phyloP scores from a whole-genome alignment of 2,888 invertebrate genomes.

The Xestoiulus laeticollis region DNA sequence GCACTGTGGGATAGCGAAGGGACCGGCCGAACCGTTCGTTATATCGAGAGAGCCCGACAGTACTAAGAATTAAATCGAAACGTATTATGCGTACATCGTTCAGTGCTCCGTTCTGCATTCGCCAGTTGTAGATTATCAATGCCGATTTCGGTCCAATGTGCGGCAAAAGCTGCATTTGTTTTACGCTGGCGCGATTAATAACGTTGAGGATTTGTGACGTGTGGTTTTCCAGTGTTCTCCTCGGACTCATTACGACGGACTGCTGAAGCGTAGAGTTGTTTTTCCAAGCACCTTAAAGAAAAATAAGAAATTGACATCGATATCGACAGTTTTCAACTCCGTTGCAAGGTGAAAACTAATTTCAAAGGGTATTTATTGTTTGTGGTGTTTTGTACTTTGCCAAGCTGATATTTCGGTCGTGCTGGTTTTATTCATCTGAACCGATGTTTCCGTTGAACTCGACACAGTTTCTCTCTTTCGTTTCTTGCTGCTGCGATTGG shows the following conservation, averaged over 20 bases:
- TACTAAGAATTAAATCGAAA: background rate
- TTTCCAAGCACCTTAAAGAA: background rate
- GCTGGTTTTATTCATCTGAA: background rate
- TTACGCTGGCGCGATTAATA: background rate
- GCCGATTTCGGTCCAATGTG: conserved; percentile 14
- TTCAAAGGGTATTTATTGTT: background rate
- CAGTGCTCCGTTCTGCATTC: background rate
- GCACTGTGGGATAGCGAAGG: background rate
- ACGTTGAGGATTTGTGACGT: background rate
- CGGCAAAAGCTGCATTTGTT: background rate
- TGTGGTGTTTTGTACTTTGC: background rate
- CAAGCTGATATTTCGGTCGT: background rate
- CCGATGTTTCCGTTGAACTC: background rate
- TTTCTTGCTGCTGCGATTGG: background rate
- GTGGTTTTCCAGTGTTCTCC: background rate
- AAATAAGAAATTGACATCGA: background rate
- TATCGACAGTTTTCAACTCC: background rate
- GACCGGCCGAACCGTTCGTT: background rate
- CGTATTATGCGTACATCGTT: background rate
- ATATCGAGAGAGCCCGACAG: background rate
- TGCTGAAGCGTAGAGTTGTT: background rate
- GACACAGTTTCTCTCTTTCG: background rate
- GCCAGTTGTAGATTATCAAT: conserved; percentile 3
- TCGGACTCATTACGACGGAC: background rate
- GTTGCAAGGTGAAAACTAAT: background rate